Evolutionary conservation across 2,797 vertebrate genomes (phyloP), one percentile per base, ranked within the genome.

Genomic region (Podarcis lilfordi): DNA sequence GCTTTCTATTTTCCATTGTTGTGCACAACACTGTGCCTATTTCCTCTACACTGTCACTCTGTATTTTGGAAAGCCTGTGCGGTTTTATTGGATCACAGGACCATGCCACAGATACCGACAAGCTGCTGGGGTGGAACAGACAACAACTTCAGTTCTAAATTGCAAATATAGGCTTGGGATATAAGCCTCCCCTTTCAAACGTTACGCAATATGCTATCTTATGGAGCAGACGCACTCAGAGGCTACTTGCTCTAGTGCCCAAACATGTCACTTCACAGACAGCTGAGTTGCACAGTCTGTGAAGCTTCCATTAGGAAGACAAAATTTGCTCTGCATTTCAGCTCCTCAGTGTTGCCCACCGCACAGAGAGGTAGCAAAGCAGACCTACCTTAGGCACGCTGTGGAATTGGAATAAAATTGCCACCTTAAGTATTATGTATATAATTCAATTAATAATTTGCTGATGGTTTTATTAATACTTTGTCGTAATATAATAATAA

Each of bases 151-250:
- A 78, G 72, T 40, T 84, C 76, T 88, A 68, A 84, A 88, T 72
- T 72, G 37, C 69, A 71, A 80, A 84, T 43, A 64, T 35, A 84
- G 37, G 29, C 68, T 84, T 84, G 50, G 75, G 61, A 64, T 19
- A 72, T 45, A 83, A 82, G 66, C 35, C 76, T 88, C 72, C 83
- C 59, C 74, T 88, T 83, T 83, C 29, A 84, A 80, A 88, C 76
- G 50, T 59, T 59, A 83, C 61, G 66, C 29, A 29, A 27, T 75
- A 66, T 80, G 80, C 68, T 78, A 19, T 78, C 82, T 88, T 45
- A 71, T 5, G 23, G 66, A 74, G 23, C 29, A 72, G 25, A 79
- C 17, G 72, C n/a, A 61, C 55, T 79, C 50, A 10, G 55, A 80
- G 76, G 23, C 32, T 59, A 69, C 74, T 68, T 71, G 81, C 32